These are phyloP conservation scores for western clawed frog (Xenopus tropicalis) DNA, from an alignment of 2,113 vertebrate species.

Conservation along the genomic window UCB_Xtro_10.0 CM004447.2:75226001-75226500, in stretches of 20 bases:
- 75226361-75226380: too few relatives aligned
- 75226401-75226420: too few relatives aligned
- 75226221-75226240: slow-evolving; percentile 45
- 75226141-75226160: slow-evolving; percentile 92
- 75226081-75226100: slow-evolving; percentile 91
- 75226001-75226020: slow-evolving; percentile 45
- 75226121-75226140: slow-evolving; percentile 94
- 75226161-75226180: slow-evolving; percentile 96
- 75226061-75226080: slow-evolving; percentile 89
- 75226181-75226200: slow-evolving; percentile 93
- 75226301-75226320: too few relatives aligned
- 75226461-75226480: too few relatives aligned
- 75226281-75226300: too few relatives aligned
- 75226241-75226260: background rate
- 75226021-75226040: slow-evolving; percentile 36
- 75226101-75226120: slow-evolving; percentile 89
- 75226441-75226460: too few relatives aligned
- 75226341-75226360: too few relatives aligned
- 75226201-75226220: slow-evolving; percentile 89
- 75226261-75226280: too few relatives aligned
- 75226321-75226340: too few relatives aligned
- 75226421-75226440: too few relatives aligned
- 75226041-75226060: slow-evolving; percentile 65
- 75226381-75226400: too few relatives aligned
- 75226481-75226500: too few relatives aligned